phyloP scores from a whole-genome alignment of 1,140 invertebrate species.

The Microvelia longipes region DNA sequence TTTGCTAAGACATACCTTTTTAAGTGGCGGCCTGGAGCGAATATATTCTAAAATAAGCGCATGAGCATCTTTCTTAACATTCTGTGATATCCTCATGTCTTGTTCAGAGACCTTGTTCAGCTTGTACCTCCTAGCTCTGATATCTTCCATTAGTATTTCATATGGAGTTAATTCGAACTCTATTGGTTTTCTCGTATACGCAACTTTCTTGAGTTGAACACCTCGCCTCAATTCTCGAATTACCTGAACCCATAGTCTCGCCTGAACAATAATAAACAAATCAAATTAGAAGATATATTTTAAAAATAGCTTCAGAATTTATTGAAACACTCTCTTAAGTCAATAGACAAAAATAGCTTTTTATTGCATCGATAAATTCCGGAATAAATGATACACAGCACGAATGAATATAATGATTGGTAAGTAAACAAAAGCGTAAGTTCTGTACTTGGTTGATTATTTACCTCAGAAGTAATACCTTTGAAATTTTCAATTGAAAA shows the following conservation, averaged over 20 bases:
- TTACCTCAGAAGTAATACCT: no score
- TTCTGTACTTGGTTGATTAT: no score
- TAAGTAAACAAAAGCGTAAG: no score
- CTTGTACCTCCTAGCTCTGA: slow-evolving; percentile 71
- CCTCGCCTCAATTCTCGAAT: slow-evolving; percentile 69
- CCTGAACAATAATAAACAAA: slow-evolving; percentile 37
- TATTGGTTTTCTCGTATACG: slow-evolving; percentile 47
- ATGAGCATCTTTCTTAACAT: slow-evolving; percentile 84
- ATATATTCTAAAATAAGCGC: slow-evolving; percentile 93
- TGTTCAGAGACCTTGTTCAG: slow-evolving; percentile 56
- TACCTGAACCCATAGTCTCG: slow-evolving; percentile 91
- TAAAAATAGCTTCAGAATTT: no score
- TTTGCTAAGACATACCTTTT: slow-evolving; percentile 70
- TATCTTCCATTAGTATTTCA: slow-evolving; percentile 93
- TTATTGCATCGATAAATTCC: background rate
- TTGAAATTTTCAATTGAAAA: no score
- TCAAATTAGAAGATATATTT: slow-evolving; percentile 9
- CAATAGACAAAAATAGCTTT: slow-evolving; percentile 1
- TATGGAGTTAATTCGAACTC: slow-evolving; percentile 94
- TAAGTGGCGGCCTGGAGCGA: slow-evolving; percentile 78
- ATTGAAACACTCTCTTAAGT: no score
- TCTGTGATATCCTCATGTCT: slow-evolving; percentile 62
- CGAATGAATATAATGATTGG: no score
- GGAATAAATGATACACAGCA: no score
- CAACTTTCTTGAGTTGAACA: slow-evolving; percentile 84